A percentile compares a stretch with the other conserved stretches of the same genome.
Conservation (phyloP, 1,140 invertebrate genomes). For the Cylas formicarius region DNA sequence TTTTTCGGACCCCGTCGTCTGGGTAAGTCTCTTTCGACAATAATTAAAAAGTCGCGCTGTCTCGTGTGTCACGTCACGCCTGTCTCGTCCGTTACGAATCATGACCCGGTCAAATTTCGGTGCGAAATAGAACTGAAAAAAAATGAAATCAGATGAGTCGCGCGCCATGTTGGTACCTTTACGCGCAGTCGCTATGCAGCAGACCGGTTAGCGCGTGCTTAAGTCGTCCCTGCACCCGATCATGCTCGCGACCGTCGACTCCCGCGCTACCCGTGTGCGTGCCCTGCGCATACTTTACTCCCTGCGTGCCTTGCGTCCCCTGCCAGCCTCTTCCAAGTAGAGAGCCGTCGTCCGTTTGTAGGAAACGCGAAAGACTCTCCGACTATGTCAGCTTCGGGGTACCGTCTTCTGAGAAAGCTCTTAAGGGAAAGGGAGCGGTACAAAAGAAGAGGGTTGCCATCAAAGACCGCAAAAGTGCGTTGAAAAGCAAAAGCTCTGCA, state of each 20-base stretch:
- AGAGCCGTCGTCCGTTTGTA: too few relatives aligned
- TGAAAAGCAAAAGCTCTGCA: too few relatives aligned
- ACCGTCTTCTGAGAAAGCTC: too few relatives aligned
- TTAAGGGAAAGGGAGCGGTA: not conserved
- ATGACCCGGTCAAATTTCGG: not conserved
- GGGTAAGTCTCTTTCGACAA: slow-evolving; percentile 6
- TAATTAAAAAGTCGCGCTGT: not conserved
- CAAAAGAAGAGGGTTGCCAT: not conserved
- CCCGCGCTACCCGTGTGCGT: too few relatives aligned
- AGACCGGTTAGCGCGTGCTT: slow-evolving; percentile 1
- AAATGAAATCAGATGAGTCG: slow-evolving; percentile 12
- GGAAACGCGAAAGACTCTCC: slow-evolving; percentile 12
- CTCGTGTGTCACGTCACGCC: not conserved
- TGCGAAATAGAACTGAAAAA: not conserved
- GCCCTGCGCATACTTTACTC: not conserved
- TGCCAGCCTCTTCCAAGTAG: not conserved
- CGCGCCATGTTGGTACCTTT: slow-evolving; percentile 8
- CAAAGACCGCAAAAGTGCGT: too few relatives aligned
- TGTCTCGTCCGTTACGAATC: too few relatives aligned
- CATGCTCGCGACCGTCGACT: not conserved
- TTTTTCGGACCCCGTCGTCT: slow-evolving; percentile 3
- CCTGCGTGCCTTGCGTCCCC: slow-evolving; percentile 1
- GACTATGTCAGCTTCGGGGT: slow-evolving; percentile 7
- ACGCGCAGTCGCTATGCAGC: not conserved
- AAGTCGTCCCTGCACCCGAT: slow-evolving; percentile 1